Evolutionary conservation across 2,797 vertebrate genomes (phyloP).

Genomic region (Cyclura pinguis): DNA sequence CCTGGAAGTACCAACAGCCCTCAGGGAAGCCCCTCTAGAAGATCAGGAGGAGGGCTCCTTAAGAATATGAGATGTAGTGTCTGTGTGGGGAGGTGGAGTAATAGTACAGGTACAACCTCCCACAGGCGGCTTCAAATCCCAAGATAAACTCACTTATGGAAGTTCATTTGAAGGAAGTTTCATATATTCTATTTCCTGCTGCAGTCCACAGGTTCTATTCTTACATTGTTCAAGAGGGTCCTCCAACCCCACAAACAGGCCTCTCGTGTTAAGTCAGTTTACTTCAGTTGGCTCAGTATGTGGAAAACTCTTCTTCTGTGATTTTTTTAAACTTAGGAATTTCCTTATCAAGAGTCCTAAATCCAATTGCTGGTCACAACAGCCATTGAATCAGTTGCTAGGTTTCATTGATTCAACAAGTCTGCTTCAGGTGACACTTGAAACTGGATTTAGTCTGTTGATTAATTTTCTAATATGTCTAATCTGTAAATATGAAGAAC

Average conservation of each 20-base stretch:
- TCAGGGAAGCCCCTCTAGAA: background rate
- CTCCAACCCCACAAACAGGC: background rate
- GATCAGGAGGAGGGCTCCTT: too few species aligned
- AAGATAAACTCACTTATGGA: background rate
- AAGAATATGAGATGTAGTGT: too few species aligned
- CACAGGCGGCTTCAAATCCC: background rate
- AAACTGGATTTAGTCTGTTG: background rate
- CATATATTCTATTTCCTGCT: background rate
- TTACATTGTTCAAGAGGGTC: background rate
- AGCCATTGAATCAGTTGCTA: too few species aligned
- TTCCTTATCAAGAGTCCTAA: background rate
- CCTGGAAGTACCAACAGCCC: background rate
- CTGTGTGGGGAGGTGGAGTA: background rate
- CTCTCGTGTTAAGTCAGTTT: too few species aligned
- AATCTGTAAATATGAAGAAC: background rate
- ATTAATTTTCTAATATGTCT: background rate
- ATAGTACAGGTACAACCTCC: background rate
- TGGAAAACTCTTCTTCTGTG: background rate
- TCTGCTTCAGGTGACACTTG: background rate
- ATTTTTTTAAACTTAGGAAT: background rate
- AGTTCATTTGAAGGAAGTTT: background rate
- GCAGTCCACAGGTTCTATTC: background rate
- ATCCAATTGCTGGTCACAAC: too few species aligned
- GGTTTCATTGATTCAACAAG: too few species aligned
- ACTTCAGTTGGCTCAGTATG: background rate